A percentile compares a stretch with the other conserved stretches of the same genome.
Evolutionary conservation across 1,140 invertebrate species (phyloP).

Genomic region (Atta colombica): DNA sequence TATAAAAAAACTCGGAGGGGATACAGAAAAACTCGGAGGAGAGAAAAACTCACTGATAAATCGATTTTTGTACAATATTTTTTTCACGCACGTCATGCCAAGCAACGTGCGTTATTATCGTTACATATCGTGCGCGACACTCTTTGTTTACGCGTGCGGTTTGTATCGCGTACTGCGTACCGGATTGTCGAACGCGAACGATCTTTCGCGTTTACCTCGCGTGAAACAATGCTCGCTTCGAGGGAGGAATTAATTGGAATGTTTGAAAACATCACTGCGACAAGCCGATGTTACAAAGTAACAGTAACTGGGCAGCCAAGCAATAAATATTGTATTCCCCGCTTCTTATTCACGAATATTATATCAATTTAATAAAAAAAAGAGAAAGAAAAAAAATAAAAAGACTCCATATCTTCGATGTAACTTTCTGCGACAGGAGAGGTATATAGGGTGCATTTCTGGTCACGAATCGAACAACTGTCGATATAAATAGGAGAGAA

Average conservation of each 20-base stretch:
- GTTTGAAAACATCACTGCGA: conserved; percentile 46
- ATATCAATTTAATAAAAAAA: conserved; percentile 12
- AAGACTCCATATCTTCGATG: conserved; percentile 1
- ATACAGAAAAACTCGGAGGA: conserved; percentile 6
- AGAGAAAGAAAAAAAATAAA: not conserved
- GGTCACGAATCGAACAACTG: conserved; percentile 29
- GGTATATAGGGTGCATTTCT: not conserved
- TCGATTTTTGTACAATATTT: conserved; percentile 48
- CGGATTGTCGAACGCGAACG: conserved; percentile 10
- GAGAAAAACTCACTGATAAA: not conserved
- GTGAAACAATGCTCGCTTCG: conserved; percentile 33
- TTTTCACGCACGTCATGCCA: conserved; percentile 19
- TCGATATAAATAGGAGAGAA: conserved; percentile 10
- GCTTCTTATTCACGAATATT: conserved; percentile 37
- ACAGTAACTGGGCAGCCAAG: not conserved
- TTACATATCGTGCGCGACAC: conserved; percentile 31
- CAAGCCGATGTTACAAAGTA: conserved; percentile 34
- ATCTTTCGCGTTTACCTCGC: conserved; percentile 43
- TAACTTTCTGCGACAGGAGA: not conserved
- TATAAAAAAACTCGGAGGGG: not conserved
- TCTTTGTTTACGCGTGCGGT: conserved; percentile 50
- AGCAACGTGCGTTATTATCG: conserved; percentile 7
- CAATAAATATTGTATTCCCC: conserved; percentile 34
- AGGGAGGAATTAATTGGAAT: conserved; percentile 56
- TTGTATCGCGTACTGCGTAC: not conserved